A percentile compares a stretch with the other conserved stretches of the same genome.
phyloP scores from a whole-genome alignment of 2,113 vertebrate genomes.

The Plecotus auritus region DNA sequence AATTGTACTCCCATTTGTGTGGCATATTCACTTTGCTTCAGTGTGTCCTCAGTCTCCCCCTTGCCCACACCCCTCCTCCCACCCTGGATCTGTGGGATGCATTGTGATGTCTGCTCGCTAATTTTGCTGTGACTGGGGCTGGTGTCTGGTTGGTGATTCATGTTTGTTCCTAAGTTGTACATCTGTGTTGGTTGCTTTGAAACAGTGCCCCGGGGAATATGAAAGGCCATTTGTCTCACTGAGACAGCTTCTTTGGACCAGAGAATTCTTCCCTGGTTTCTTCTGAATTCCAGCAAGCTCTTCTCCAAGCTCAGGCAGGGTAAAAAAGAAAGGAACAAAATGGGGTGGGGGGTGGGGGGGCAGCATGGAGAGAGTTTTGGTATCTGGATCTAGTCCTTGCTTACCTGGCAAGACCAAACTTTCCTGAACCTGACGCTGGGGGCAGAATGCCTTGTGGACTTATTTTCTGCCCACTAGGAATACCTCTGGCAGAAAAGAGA shows the following conservation, averaged over 20 bases:
- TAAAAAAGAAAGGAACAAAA: neutral
- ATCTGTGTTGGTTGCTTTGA: conserved; percentile 42
- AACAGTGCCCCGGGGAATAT: conserved; percentile 51
- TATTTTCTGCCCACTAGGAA: neutral
- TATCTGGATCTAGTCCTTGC: too few relatives aligned
- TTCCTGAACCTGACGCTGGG: neutral
- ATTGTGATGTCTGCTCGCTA: conserved; percentile 59
- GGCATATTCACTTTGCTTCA: neutral
- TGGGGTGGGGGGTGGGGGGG: neutral
- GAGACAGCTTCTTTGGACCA: conserved; percentile 30
- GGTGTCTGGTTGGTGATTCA: conserved; percentile 64
- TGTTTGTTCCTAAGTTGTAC: conserved; percentile 18
- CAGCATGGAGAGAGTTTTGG: neutral
- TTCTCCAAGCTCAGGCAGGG: neutral
- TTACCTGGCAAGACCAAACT: neutral
- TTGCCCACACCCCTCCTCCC: neutral
- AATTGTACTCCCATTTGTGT: neutral
- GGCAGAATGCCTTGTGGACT: neutral
- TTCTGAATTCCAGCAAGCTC: conserved; percentile 31
- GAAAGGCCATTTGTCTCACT: conserved; percentile 61
- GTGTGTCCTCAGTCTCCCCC: neutral
- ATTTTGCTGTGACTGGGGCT: conserved; percentile 55
- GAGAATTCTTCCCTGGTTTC: conserved; percentile 18
- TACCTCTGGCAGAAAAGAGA: neutral
- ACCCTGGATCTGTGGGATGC: conserved; percentile 28